Evolutionary conservation across 2,113 vertebrate species (phyloP).

Genomic region (Geothlypis trichas): DNA sequence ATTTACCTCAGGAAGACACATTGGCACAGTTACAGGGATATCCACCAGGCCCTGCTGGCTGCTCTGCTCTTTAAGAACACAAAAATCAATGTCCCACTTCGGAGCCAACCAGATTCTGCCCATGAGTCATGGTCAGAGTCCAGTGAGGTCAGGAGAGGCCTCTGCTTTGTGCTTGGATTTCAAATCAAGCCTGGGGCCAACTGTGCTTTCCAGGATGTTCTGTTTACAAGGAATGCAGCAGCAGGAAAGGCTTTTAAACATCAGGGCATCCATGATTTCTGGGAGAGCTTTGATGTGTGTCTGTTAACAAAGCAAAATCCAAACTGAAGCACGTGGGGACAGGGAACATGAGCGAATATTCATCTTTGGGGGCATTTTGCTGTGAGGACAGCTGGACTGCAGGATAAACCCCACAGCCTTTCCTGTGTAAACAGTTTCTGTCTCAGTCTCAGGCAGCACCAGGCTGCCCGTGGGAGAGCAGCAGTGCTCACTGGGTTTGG

Average conservation of each 20-base stretch:
- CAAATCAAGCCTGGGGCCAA: not conserved
- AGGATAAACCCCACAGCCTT: not conserved
- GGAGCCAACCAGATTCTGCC: not conserved
- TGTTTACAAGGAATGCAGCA: not conserved
- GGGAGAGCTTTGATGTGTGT: not conserved
- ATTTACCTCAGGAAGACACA: not conserved
- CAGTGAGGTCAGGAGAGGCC: not conserved
- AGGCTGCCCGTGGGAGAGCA: not conserved
- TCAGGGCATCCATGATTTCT: not conserved
- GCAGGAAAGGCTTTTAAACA: not conserved
- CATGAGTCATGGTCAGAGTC: not conserved
- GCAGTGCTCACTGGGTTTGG: not conserved
- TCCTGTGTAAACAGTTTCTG: not conserved
- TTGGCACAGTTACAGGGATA: not conserved
- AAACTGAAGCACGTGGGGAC: not conserved
- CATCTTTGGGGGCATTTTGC: not conserved
- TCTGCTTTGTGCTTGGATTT: not conserved
- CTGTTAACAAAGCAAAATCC: not conserved
- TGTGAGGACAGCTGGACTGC: not conserved
- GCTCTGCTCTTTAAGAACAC: not conserved
- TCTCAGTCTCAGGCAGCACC: not conserved
- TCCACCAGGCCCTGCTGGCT: not conserved
- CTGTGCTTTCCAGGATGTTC: not conserved
- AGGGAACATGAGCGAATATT: not conserved
- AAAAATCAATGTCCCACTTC: not conserved